Base-by-base conservation (phyloP, 2,888 invertebrate species). In the Agrotis clavis region DNA sequence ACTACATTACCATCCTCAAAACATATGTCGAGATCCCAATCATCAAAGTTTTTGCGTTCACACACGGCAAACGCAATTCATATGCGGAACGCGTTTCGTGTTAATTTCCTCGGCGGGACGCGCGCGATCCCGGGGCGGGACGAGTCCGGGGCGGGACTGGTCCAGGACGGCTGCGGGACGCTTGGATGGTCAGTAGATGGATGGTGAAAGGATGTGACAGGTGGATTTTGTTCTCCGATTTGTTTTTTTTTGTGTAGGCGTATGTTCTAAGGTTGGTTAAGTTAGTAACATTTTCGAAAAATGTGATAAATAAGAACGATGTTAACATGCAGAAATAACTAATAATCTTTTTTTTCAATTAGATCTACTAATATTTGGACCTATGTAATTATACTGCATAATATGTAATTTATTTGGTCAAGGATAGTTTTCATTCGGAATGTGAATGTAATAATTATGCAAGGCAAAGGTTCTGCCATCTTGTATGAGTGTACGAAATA, bases 111-210 rank as follows among this genome's bases (percentile, higher is more conserved):
- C 68, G 70, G 72, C 67, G 77, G 67, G 71, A 67, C 77, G 83
- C 72, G 74, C 67, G 56, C 82, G 76, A 57, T 59, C 67, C 53
- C 64, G 77, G 68, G 59, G 57, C 67, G 71, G 74, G 67, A 60
- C 76, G 72, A 60, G 47, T 60, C 50, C 62, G 68, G 65, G 47
- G 53, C 57, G 72, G 62, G 60, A 60, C 71, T 56, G 35, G 78
- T 70, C 88, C 89, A 90, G 90, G 69, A 64, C 53, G 74, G 74
- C 48, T 21, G 19, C 61, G 77, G 45, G 68, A 78, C 89, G 91
- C 90, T 88, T 87, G 90, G 88, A 84, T 88, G 91, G 81, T 62
- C 82, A 41, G 66, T 79, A 89, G 90, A 93, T 89, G 85, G 88
- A 94, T 92, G 91, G 71, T 70, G 83, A 79, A 68, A 70, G 71